A percentile compares a stretch with the other conserved stretches of the same genome.
These are phyloP conservation scores for Frankliniella fusca DNA, from an alignment of 2,888 invertebrate genomes.

Conservation along the genomic window DNA sequence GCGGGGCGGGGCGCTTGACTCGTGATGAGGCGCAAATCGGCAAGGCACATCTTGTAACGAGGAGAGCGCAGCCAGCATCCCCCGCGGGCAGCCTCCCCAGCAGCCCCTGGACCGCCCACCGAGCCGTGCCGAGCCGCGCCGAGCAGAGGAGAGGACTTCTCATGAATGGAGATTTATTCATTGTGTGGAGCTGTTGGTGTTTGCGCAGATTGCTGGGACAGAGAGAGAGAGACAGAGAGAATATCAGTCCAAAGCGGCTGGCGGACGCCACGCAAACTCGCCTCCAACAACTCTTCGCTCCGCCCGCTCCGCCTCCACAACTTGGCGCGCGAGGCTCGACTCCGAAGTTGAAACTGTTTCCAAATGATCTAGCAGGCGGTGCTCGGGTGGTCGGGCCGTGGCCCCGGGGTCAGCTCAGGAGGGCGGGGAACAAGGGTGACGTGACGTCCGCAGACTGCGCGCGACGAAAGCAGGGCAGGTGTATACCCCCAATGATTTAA, in stretches of 20 bases:
- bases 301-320: too few relatives aligned
- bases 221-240: background rate
- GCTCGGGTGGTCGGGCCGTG: too few relatives aligned
- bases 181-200: slow-evolving; percentile 23
- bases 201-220: background rate
- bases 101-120: slow-evolving; percentile 4
- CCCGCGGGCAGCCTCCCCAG: background rate
- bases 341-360: slow-evolving; percentile 2
- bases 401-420: too few relatives aligned
- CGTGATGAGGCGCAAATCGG: slow-evolving; percentile 12
- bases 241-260: too few relatives aligned
- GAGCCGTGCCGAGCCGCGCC: background rate
- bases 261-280: background rate
- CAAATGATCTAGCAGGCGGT: background rate
- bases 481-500: too few relatives aligned
- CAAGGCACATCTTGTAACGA: slow-evolving; percentile 26
- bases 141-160: background rate
- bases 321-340: background rate
- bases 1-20: slow-evolving; percentile 22
- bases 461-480: too few relatives aligned
- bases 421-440: too few relatives aligned
- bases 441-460: too few relatives aligned
- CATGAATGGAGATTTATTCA: slow-evolving; percentile 26
- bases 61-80: background rate
- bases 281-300: background rate